A percentile compares a stretch with the other conserved stretches of the same genome.
These are phyloP conservation scores for Diadegma fenestrale DNA, from an alignment of 2,888 invertebrate species.

Conservation along the genomic window DNA sequence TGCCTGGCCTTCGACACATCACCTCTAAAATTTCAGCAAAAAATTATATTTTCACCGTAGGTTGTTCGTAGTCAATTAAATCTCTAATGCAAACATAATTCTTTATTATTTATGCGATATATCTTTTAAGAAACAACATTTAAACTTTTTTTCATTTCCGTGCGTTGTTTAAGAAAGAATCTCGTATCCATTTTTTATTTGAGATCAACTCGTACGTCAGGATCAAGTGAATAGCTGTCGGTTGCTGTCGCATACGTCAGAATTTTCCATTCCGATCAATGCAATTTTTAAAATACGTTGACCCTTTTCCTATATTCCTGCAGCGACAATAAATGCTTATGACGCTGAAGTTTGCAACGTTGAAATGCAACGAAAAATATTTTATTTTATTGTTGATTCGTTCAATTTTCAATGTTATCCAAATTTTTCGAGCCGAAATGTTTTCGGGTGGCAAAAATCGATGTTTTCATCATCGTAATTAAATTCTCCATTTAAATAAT, in stretches of 20 bases:
- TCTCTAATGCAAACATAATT: neutral
- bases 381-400: no score
- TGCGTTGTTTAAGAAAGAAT: neutral
- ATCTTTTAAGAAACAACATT: neutral
- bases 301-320: neutral
- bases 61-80: neutral
- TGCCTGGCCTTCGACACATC: conserved; percentile 43
- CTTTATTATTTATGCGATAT: neutral
- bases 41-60: neutral
- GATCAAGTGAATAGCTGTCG: neutral
- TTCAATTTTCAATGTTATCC: no score
- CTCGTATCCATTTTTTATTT: neutral
- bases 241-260: neutral
- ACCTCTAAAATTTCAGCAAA: neutral
- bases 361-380: no score
- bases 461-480: no score
- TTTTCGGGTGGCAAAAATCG: no score
- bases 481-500: no score
- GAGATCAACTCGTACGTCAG: neutral
- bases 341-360: no score
- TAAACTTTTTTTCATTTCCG: neutral
- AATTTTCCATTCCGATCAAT: neutral
- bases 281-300: neutral
- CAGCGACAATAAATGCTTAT: no score
- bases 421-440: no score